Base-by-base conservation (phyloP, 2,888 invertebrate species). In the Pseudoips prasinana region DNA sequence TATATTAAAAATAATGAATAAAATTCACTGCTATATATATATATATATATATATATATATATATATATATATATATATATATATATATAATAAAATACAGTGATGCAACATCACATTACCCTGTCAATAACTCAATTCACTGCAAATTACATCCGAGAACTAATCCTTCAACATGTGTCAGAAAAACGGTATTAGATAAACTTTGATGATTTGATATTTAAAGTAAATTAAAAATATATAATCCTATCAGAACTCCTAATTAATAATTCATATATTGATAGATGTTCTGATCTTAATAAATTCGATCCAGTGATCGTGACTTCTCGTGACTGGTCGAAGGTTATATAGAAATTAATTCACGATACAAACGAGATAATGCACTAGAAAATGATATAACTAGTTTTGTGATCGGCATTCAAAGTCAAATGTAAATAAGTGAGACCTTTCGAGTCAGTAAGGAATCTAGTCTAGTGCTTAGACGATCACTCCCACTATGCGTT, bases 251-350 rank as follows among this genome's bases (percentile, higher is more conserved):
- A 2, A 14, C 5, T 5, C 2, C 23, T 25, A 10, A 39, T 32
- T 29, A 30, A 34, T 24, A 14, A 33, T 36, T 18, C 4, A 2
- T 25, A 4, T 7, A 4, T 4, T 24, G 19, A 39, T 37, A 22
- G 43, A 53, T 46, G 35, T n/a, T 29, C 27, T 33, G 27, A 46
- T 32, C 33, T 41, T 20, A 33, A 38, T 37, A 33, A 33, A 38
- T 6, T 34, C 30, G 39, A 29, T 41, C 53, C 52, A 53, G 38
- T 38, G 47, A 53, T 54, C 46, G 54, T 32, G 42, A 51, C 35
- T 51, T 48, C 55, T 72, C 74, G 75, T 77, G 75, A 74, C 72
- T 65, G 29, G 47, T 37, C 50, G 69, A 73, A 75, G 75, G 76
- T 58, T 68, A 46, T 36, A 44, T 45, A 61, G 57, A 58, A 73